These are phyloP conservation scores for Phthorimaea operculella DNA, from an alignment of 1,140 invertebrate species.

Conservation along the genomic window DNA sequence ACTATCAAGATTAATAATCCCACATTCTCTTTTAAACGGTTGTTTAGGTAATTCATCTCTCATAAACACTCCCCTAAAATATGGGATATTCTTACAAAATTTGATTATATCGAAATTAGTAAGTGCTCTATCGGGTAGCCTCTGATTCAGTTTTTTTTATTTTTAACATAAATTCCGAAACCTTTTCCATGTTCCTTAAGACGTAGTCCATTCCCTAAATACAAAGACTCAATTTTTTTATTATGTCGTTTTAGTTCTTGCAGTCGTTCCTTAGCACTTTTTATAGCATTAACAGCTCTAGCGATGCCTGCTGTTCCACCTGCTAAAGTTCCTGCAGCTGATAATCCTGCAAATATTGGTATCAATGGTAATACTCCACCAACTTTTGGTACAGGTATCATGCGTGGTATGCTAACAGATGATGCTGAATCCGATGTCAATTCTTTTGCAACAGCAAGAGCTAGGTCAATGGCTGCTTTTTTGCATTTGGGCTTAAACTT, in stretches of 20 bases:
- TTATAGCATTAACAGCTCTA: slow-evolving; percentile 25
- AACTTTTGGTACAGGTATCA: slow-evolving; percentile 41
- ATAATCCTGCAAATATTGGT: slow-evolving; percentile 43
- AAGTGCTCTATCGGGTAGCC: slow-evolving; percentile 19
- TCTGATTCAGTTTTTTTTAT: slow-evolving; percentile 20
- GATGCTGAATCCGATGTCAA: not conserved
- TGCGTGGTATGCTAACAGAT: slow-evolving; percentile 23
- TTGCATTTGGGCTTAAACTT: slow-evolving; percentile 14
- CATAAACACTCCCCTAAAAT: slow-evolving; percentile 35
- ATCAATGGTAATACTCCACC: slow-evolving; percentile 40
- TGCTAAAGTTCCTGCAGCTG: slow-evolving; percentile 28
- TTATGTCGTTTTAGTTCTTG: slow-evolving; percentile 36
- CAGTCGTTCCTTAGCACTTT: slow-evolving; percentile 20
- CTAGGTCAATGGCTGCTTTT: slow-evolving; percentile 6
- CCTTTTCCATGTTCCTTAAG: slow-evolving; percentile 34
- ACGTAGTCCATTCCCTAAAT: slow-evolving; percentile 33
- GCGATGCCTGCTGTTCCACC: slow-evolving; percentile 29
- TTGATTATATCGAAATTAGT: slow-evolving; percentile 25
- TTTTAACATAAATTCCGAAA: slow-evolving; percentile 17
- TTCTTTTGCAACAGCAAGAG: slow-evolving; percentile 8
- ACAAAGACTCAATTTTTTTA: slow-evolving; percentile 31
- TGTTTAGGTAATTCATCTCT: slow-evolving; percentile 25
- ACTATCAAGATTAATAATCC: slow-evolving; percentile 34
- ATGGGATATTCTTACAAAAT: slow-evolving; percentile 20
- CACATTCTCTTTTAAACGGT: slow-evolving; percentile 25